Conservation (phyloP, 1,140 invertebrate species). For the Paramacrobiotus metropolitanus region DNA sequence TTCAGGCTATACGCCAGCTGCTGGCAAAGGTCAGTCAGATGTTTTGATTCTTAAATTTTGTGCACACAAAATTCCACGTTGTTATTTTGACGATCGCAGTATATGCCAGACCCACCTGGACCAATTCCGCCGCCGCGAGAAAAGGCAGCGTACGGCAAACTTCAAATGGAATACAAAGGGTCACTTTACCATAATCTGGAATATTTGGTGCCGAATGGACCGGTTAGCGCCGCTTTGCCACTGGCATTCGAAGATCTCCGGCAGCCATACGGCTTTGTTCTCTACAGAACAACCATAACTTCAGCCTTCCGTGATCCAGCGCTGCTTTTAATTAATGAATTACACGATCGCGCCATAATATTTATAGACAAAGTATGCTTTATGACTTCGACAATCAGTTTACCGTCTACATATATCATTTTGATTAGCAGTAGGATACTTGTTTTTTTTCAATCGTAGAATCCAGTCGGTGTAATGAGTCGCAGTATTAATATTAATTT, state of each 20-base stretch:
- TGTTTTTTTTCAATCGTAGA: no score
- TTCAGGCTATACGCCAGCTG: no score
- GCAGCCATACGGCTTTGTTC: conserved; percentile 15
- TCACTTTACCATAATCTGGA: neutral
- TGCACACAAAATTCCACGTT: neutral
- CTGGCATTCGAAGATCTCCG: conserved; percentile 15
- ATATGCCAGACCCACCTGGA: conserved; percentile 23
- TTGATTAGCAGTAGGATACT: no score
- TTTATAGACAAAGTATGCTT: conserved; percentile 9
- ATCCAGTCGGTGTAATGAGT: conserved; percentile 10
- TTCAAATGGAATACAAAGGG: conserved; percentile 4
- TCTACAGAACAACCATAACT: conserved; percentile 13
- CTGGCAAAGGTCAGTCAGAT: neutral
- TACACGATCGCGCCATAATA: conserved; percentile 12
- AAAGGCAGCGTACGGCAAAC: conserved; percentile 26
- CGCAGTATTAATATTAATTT: conserved; percentile 2
- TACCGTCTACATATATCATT: neutral
- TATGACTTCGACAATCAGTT: neutral
- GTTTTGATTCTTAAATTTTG: neutral
- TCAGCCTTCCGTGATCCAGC: conserved; percentile 10
- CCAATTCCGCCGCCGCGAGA: conserved; percentile 24
- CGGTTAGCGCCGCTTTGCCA: conserved; percentile 11
- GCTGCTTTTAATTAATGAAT: conserved; percentile 8
- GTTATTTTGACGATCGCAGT: conserved; percentile 18
- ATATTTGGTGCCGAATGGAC: neutral